phyloP scores from a whole-genome alignment of 2,888 invertebrate genomes.

The Aspidiotus destructor region DNA sequence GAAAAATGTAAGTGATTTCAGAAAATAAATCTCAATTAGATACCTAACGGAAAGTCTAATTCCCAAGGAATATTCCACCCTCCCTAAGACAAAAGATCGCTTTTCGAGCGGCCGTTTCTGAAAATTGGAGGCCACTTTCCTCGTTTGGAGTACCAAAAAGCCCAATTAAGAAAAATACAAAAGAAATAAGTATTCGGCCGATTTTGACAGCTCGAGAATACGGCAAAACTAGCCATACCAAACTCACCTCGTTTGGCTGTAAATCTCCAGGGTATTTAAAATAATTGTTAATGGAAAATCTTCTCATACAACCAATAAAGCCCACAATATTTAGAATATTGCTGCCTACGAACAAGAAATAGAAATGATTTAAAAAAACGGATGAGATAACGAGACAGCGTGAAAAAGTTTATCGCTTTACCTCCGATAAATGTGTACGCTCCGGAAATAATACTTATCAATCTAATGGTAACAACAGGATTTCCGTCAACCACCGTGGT shows the following conservation, averaged over 20 bases:
- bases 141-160: no score
- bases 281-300: constrained; percentile 82
- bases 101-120: no score
- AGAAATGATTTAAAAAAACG: neutral
- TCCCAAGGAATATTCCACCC: no score
- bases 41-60: no score
- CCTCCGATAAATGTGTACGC: constrained; percentile 57
- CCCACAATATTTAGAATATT: constrained; percentile 42
- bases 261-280: constrained; percentile 74
- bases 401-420: constrained; percentile 34
- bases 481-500: constrained; percentile 72
- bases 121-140: no score
- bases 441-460: constrained; percentile 61
- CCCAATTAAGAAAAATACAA: no score
- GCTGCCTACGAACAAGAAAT: neutral
- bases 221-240: no score
- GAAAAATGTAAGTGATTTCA: constrained; percentile 25
- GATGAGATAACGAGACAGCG: neutral
- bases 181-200: no score
- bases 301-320: constrained; percentile 91
- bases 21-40: no score
- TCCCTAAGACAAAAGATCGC: no score
- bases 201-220: no score
- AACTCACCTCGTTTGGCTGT: constrained; percentile 43
- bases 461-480: constrained; percentile 68